phyloP scores from a whole-genome alignment of 2,797 vertebrate species.

The Phrynocephalus forsythii region DNA sequence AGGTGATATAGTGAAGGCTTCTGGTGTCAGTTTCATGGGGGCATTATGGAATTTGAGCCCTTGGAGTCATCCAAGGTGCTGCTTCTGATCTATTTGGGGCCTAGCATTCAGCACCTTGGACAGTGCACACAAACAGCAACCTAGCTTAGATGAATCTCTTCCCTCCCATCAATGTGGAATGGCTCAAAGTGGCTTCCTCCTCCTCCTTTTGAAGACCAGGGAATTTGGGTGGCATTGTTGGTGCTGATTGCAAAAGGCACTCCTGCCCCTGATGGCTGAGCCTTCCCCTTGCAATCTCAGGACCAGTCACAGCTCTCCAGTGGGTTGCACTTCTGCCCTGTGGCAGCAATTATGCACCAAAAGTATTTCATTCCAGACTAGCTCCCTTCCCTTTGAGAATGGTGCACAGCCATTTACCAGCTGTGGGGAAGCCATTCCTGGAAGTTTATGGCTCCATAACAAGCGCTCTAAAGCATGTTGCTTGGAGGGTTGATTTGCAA shows the following conservation, averaged over 20 bases:
- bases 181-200: background rate
- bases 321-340: background rate
- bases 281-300: background rate
- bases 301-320: background rate
- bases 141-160: no score
- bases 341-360: background rate
- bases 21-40: no score
- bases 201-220: background rate
- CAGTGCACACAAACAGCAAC: no score
- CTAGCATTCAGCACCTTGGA: no score
- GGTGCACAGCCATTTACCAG: conserved; percentile 23
- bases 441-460: conserved; percentile 35
- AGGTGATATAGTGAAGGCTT: no score
- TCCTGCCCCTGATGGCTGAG: background rate
- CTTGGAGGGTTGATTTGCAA: conserved; percentile 23
- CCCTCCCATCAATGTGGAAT: no score
- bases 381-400: conserved; percentile 31
- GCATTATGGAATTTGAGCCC: no score
- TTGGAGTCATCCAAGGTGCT: no score
- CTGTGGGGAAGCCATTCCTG: conserved; percentile 43
- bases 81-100: no score
- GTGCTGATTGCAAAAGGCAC: background rate
- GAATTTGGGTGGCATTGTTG: background rate
- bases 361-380: conserved; percentile 37
- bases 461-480: conserved; percentile 43